Evolutionary conservation across 2,113 vertebrate genomes (phyloP), one percentile per base, ranked within the genome.

Genomic region (Alectura lathami): DNA sequence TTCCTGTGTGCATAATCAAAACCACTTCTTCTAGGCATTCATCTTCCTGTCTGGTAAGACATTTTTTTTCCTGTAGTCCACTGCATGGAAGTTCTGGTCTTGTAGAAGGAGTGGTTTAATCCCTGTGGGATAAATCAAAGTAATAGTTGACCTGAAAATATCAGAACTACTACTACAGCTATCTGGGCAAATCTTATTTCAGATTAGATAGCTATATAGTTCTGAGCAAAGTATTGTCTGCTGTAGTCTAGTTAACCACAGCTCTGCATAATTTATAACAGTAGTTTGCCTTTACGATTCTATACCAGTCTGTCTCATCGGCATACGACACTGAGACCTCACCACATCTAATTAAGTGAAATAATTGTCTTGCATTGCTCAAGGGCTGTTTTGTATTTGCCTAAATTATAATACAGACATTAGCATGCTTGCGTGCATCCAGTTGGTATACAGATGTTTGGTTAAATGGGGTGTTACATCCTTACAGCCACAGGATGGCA

Each of bases 401-500:
- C 76, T 62, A 51, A 80, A 91, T 89, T 70, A 59, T 95, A 91
- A 96, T 32, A 22, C 60, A 64, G 73, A 36, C 64, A 76, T 91
- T 88, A 89, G 83, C 66, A 80, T 92, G 83, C 94, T 77, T 11
- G n/a, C 50, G 48, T 6, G 53, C 82, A 12, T 45, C 66, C 1
- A 17, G n/a, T 1, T 50, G 26, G 29, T 1, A 4, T 43, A 54
- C 70, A 67, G 85, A 36, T 48, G 93, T 83, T 82, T 48, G 83
- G 43, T 59, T 94, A 74, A 81, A 51, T 2, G 34, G 34, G 11
- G 17, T 88, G 98, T 59, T 75, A 73, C 84, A 78, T 94, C 43
- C 15, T 72, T 8, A 8, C 6, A 56, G 90, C 97, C 98, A 98
- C 97, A 42, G 97, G 98, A 91, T 98, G 98, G 96, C 98, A 98